Base-by-base conservation (phyloP, 2,888 invertebrate species). In the Nomada flava region DNA sequence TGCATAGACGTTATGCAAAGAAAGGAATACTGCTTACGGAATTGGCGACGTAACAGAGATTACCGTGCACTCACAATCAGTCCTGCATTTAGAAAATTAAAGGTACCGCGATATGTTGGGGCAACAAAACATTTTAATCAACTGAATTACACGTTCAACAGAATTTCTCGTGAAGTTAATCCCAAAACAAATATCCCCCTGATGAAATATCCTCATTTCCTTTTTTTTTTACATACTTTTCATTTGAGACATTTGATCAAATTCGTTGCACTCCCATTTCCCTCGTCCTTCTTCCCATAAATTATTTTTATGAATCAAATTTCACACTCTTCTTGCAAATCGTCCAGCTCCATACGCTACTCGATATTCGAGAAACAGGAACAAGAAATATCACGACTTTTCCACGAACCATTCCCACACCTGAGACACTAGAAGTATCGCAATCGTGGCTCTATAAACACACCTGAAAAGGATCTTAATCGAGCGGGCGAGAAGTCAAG, bases 401-500 rank as follows among this genome's bases (percentile, higher is more conserved):
- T 10, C 47, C 47, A 3, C 15, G 1, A 15, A 47, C 15, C 47
- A 13, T 47, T 47, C 15, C 36, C 47, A 3, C 47, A 1, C 47
- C 47, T 3, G 47, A 10, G 15, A 47, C 26, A 18, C 18, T 9
- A 2, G n/a, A 60, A 60, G 42, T 62, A 20, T 36, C 62, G n/a
- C 10, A 20, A 62, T 7, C 42, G 13, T 42, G 42, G 42, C 42
- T 62, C 20, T 26, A 15, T 18, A 50, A 64, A 26, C 50, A 64
- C 50, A 50, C 18, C 15, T 9, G 18, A 10, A 47, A 26, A 7
- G 15, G 44, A 50, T 75, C 67, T 60, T 52, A 60, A 65, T 42
- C 42, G 53, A 53, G 10, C 62, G 50, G 11, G 52, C 44, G 15
- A 73, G 57, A 86, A 91, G 90, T 90, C 90, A 91, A 91, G 91